A percentile compares a stretch with the other conserved stretches of the same genome.
phyloP scores from a whole-genome alignment of 2,797 vertebrate species.

The Premnoplex brunnescens region DNA sequence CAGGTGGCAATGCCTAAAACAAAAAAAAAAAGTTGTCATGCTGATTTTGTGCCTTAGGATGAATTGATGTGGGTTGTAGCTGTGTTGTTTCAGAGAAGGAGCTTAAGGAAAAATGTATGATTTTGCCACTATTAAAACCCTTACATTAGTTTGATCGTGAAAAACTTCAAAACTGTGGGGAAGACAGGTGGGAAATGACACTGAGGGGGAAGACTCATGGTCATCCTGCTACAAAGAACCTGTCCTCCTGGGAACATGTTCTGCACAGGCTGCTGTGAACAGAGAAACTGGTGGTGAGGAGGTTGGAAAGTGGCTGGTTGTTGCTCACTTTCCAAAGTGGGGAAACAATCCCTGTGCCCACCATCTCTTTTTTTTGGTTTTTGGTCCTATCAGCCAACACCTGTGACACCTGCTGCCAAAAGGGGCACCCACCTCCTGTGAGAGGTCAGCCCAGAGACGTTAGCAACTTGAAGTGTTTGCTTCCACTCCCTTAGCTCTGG shows the following conservation, averaged over 20 bases:
- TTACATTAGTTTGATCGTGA: background rate
- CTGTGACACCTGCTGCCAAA: background rate
- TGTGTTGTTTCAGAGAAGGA: background rate
- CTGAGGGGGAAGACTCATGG: background rate
- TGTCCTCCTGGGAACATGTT: background rate
- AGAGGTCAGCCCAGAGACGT: background rate
- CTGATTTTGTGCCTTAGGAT: background rate
- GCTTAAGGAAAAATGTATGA: background rate
- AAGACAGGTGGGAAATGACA: background rate
- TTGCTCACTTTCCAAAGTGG: background rate
- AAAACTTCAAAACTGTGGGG: background rate
- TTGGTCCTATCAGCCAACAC: background rate
- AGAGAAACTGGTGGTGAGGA: background rate
- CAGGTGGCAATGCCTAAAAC: too few relatives aligned
- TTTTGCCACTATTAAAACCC: background rate
- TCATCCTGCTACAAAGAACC: background rate
- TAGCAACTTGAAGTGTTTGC: background rate
- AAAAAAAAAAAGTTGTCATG: background rate
- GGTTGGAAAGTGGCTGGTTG: background rate
- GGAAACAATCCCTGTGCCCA: background rate
- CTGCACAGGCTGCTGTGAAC: background rate
- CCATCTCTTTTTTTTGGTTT: background rate
- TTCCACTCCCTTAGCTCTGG: background rate
- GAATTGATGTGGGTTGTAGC: background rate
- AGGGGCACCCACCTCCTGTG: background rate